Percentiles rank a stretch among this genome's conserved stretches.
These are phyloP conservation scores for Sinocyclocheilus rhinocerous DNA, from an alignment of 2,113 vertebrate genomes.

Conservation along the genomic window DNA sequence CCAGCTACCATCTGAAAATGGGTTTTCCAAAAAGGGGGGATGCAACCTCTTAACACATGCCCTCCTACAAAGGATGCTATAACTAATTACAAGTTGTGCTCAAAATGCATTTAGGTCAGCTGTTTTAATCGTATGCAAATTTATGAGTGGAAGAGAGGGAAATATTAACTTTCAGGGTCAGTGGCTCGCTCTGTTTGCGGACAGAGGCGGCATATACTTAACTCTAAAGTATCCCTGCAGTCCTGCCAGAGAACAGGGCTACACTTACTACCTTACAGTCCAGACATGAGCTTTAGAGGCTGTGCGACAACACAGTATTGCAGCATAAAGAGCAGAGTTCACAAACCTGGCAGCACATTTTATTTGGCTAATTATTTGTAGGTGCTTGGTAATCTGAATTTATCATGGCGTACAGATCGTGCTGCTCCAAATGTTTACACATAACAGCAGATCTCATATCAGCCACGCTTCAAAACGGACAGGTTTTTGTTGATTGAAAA, in stretches of 20 bases:
- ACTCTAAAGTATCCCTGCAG: not conserved
- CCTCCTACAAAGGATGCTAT: slow-evolving; percentile 68
- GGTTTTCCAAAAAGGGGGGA: slow-evolving; percentile 3
- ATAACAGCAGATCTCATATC: slow-evolving; percentile 16
- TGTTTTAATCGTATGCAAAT: slow-evolving; percentile 81
- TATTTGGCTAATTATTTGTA: slow-evolving; percentile 31
- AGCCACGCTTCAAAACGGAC: slow-evolving; percentile 17
- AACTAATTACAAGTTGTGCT: slow-evolving; percentile 76
- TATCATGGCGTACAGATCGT: not conserved
- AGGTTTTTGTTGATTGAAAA: slow-evolving; percentile 44
- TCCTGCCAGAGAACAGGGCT: not conserved
- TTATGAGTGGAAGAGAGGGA: slow-evolving; percentile 74
- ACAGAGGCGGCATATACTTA: slow-evolving; percentile 51
- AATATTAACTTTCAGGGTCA: slow-evolving; percentile 78
- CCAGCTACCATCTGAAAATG: not conserved
- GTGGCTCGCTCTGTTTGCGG: slow-evolving; percentile 68
- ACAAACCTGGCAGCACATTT: slow-evolving; percentile 18
- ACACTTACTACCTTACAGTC: not conserved
- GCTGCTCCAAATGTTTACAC: slow-evolving; percentile 12
- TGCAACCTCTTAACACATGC: slow-evolving; percentile 18
- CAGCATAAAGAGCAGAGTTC: not conserved
- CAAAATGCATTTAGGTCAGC: slow-evolving; percentile 83
- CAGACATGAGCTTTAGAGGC: not conserved
- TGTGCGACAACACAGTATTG: not conserved
- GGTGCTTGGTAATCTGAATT: slow-evolving; percentile 6